Base-by-base conservation (phyloP, 2,888 invertebrate genomes). In the Cataglyphis altisquamis region DNA sequence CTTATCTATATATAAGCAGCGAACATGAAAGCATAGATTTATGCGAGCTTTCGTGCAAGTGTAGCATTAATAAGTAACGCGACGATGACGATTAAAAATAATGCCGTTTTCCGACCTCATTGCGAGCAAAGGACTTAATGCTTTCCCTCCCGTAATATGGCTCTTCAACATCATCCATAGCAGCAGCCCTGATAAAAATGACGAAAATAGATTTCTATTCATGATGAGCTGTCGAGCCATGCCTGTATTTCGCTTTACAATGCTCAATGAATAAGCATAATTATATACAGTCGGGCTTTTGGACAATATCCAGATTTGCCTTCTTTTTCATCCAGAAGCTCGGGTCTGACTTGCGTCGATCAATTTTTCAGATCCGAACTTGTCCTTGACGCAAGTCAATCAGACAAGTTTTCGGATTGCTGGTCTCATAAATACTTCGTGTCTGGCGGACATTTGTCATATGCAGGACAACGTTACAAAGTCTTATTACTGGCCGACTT, bases 371-470 rank as follows among this genome's bases (percentile, higher is more conserved):
- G 41, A 21, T 21, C 4, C 64, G 52, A 25, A 52, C 18, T 29
- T n/a, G 55, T 32, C 67, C 67, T 67, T 48, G 36, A 25, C 29
- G 39, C 6, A 36, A 12, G 5, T 68, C 78, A n/a, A 52, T 25
- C 45, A 21, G 39, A n/a, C 39, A 52, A 39, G 5, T 80, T 70
- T 80, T 60, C 72, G 36, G 25, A 15, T 18, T 21, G 21, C 36
- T 18, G 36, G 36, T 32, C 60, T 41, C 60, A 70, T 70, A 78
- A 80, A 70, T 72, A 80, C 78, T 70, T 80, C 72, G 78, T 80
- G 72, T n/a, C 60, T 70, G 32, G 78, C 60, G 45, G 57, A 70
- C 72, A 80, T 80, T 80, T 70, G 78, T 80, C 78, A 80, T 60
- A 80, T 72, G 45, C 29, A 68, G 66, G 55, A 77, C 77, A 77